Conservation (phyloP, 2,797 vertebrate genomes). For the Dermochelys coriacea region DNA sequence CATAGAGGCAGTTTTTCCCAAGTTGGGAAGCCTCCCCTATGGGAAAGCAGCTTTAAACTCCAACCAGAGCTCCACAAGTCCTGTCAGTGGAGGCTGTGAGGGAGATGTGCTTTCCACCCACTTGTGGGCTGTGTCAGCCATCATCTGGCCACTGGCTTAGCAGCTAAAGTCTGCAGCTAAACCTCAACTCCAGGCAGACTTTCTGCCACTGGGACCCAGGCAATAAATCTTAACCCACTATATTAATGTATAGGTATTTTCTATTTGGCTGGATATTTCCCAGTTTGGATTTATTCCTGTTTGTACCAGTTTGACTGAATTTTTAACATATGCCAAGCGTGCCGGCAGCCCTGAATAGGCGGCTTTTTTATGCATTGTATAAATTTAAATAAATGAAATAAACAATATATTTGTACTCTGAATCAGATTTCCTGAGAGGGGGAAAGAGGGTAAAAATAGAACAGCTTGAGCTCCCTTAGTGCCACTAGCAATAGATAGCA, state of each 20-base stretch:
- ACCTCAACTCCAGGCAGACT: neutral
- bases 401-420: neutral
- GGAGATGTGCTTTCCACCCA: neutral
- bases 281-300: neutral
- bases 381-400: neutral
- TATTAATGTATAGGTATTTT: neutral
- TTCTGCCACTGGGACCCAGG: neutral
- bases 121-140: neutral
- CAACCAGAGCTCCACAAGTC: neutral
- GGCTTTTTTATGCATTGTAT: neutral
- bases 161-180: neutral
- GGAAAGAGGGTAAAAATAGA: neutral
- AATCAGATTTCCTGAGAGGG: neutral
- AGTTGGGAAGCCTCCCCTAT: neutral
- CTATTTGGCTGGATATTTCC: neutral
- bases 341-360: neutral
- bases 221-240: neutral
- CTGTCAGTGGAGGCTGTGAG: neutral
- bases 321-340: neutral
- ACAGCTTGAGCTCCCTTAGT: neutral
- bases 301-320: neutral
- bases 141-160: neutral
- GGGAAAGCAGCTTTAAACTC: neutral
- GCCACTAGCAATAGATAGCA: too few species aligned
- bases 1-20: neutral